Conservation (phyloP, 2,888 invertebrate species). For the Nineta flava region DNA sequence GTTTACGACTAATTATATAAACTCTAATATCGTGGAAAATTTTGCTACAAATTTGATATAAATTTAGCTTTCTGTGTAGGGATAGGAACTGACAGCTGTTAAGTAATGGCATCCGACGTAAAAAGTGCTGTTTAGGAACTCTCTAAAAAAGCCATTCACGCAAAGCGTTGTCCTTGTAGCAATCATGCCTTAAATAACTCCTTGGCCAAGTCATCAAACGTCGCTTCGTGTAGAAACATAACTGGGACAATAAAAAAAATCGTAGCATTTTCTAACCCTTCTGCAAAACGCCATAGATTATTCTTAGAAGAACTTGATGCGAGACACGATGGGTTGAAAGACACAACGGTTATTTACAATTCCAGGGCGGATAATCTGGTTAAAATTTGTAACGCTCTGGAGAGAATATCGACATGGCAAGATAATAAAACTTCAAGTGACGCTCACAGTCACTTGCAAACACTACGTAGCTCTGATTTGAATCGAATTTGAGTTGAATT, state of each 20-base stretch:
- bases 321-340: neutral
- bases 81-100: constrained; percentile 18
- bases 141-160: constrained; percentile 13
- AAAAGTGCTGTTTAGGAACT: constrained; percentile 17
- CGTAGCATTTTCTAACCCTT: constrained; percentile 14
- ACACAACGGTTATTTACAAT: too few species aligned
- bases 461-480: too few species aligned
- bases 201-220: constrained; percentile 14
- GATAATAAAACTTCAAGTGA: too few species aligned
- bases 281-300: constrained; percentile 13
- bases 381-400: too few species aligned
- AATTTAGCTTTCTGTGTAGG: constrained; percentile 10
- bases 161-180: constrained; percentile 15
- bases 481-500: too few species aligned
- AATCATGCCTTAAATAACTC: constrained; percentile 18
- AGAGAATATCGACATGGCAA: too few species aligned
- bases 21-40: too few species aligned
- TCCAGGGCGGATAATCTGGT: too few species aligned
- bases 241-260: constrained; percentile 14
- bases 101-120: constrained; percentile 16
- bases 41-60: neutral
- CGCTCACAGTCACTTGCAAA: too few species aligned
- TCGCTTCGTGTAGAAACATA: constrained; percentile 13
- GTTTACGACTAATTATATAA: too few species aligned
- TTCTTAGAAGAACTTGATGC: constrained; percentile 11